A percentile compares a stretch with the other conserved stretches of the same genome.
Evolutionary conservation across 1,140 invertebrate genomes (phyloP).

Genomic region (Dendroctonus ponderosae): DNA sequence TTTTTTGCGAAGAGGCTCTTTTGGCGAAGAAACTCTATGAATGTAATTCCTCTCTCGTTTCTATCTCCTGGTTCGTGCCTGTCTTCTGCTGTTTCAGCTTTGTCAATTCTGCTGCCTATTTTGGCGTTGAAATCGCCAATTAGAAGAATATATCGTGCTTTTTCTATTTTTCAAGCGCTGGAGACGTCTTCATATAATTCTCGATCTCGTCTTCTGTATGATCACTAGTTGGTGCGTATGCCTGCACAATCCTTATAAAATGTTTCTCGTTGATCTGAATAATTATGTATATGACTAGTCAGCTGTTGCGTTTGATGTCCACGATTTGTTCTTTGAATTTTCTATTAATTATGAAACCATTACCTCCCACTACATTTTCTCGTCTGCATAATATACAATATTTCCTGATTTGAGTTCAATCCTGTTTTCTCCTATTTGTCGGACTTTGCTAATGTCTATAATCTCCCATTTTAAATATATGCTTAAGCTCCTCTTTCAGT

Average conservation of each 20-base stretch:
- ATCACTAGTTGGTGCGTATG: not conserved
- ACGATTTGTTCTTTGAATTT: too few relatives aligned
- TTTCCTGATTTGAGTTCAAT: too few relatives aligned
- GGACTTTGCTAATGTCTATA: too few relatives aligned
- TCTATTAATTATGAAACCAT: too few relatives aligned
- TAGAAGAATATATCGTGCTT: not conserved
- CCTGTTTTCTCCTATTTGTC: too few relatives aligned
- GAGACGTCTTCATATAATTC: not conserved
- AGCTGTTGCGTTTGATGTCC: too few relatives aligned
- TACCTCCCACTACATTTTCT: too few relatives aligned
- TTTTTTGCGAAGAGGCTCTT: not conserved
- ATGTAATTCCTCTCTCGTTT: conserved; percentile 1
- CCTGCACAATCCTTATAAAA: not conserved
- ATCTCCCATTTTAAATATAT: too few relatives aligned
- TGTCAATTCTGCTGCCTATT: not conserved
- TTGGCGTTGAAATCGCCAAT: conserved; percentile 5
- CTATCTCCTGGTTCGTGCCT: not conserved
- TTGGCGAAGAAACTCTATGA: not conserved
- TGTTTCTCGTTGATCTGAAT: not conserved
- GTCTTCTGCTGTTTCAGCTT: not conserved
- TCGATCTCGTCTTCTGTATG: not conserved
- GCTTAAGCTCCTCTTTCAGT: too few relatives aligned
- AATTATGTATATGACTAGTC: not conserved
- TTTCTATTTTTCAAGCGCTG: not conserved
- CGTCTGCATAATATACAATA: too few relatives aligned